Evolutionary conservation across 2,113 vertebrate species (phyloP).

Genomic region (Chloroceryle aenea): DNA sequence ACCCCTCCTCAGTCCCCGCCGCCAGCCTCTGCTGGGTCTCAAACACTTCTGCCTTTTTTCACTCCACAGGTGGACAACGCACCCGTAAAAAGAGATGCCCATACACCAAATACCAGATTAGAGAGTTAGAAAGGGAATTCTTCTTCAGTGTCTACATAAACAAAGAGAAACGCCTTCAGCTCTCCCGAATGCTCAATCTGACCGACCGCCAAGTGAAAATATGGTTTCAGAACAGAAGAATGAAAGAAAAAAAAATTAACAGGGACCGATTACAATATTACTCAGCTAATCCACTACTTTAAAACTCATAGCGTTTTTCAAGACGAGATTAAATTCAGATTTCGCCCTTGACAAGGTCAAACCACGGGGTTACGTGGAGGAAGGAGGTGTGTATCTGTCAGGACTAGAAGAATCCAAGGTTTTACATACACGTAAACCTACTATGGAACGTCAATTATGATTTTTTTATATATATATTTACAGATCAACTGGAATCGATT

Average conservation of each 20-base stretch:
- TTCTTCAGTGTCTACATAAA: constrained; percentile 99
- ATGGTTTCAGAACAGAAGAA: constrained; percentile 99
- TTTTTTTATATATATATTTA: constrained; percentile 14
- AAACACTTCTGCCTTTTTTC: constrained; percentile 58
- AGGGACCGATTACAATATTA: constrained; percentile 99
- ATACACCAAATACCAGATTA: constrained; percentile 96
- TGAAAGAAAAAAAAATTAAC: constrained; percentile 99
- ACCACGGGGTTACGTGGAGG: constrained; percentile 69
- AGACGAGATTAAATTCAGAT: constrained; percentile 74
- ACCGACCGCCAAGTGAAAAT: constrained; percentile 99
- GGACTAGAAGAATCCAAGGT: constrained; percentile 49
- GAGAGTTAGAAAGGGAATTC: constrained; percentile 97
- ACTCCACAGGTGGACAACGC: constrained; percentile 90
- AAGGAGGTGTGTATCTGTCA: constrained; percentile 63
- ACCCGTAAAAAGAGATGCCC: constrained; percentile 98
- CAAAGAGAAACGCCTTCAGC: constrained; percentile 97
- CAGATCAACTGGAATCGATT: constrained; percentile 67
- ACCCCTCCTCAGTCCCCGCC: neutral
- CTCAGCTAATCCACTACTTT: constrained; percentile 94
- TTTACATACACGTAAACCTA: constrained; percentile 29
- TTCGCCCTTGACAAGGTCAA: constrained; percentile 83
- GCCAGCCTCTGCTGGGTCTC: neutral
- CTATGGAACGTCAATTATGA: constrained; percentile 17
- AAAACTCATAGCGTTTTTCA: constrained; percentile 73
- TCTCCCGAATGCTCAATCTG: constrained; percentile 97